A percentile compares a stretch with the other conserved stretches of the same genome.
Evolutionary conservation across 2,797 vertebrate genomes (phyloP).

Genomic region (Loriculus beryllinus): DNA sequence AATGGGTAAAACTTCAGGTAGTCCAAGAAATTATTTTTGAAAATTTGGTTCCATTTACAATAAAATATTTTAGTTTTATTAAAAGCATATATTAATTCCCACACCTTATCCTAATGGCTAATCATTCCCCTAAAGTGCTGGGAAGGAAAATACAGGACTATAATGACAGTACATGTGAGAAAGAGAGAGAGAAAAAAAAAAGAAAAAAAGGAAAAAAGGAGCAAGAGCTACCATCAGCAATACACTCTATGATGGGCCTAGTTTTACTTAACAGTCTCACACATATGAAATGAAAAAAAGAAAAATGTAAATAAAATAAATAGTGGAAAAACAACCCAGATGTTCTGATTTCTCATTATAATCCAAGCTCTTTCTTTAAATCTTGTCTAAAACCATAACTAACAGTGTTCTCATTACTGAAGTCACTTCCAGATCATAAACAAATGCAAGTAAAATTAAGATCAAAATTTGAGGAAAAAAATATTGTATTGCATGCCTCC

Average conservation of each 20-base stretch:
- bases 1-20: background rate
- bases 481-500: background rate
- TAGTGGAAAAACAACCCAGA: background rate
- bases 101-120: background rate
- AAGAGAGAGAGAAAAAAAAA: background rate
- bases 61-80: background rate
- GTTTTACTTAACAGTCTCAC: background rate
- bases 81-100: background rate
- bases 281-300: background rate
- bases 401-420: background rate
- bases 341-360: background rate
- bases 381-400: background rate
- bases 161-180: background rate
- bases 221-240: background rate
- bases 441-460: background rate
- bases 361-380: background rate
- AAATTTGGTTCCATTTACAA: background rate
- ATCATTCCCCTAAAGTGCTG: background rate
- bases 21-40: background rate
- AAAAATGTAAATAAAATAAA: background rate
- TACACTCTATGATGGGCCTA: background rate
- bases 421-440: background rate
- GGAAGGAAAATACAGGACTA: background rate
- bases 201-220: background rate
- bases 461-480: background rate